Conservation (phyloP, 2,113 vertebrate genomes). For the Raja brachyura region DNA sequence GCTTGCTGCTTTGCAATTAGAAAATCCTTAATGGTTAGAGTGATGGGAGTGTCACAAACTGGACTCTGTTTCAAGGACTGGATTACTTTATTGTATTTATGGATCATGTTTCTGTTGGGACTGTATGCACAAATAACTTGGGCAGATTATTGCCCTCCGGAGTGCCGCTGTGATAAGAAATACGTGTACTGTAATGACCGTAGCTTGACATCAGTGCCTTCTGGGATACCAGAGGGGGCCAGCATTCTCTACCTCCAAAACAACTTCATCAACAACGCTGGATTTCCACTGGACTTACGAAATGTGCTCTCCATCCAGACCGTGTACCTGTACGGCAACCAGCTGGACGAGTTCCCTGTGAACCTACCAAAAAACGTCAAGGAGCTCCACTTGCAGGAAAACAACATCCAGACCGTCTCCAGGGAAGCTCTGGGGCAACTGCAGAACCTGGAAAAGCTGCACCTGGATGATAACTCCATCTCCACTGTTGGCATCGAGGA, state of each 20-base stretch:
- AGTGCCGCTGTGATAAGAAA: constrained; percentile 87
- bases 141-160: constrained; percentile 72
- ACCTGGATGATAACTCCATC: constrained; percentile 95
- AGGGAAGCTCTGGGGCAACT: constrained; percentile 84
- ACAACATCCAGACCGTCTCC: constrained; percentile 98
- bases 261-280: constrained; percentile 99
- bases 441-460: constrained; percentile 81
- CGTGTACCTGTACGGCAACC: constrained; percentile 91
- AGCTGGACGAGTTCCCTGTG: constrained; percentile 92
- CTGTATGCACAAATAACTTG: constrained; percentile 73
- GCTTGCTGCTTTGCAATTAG: constrained; percentile 51
- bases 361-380: constrained; percentile 89
- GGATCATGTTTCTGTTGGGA: constrained; percentile 78
- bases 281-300: constrained; percentile 89
- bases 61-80: constrained; percentile 75
- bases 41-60: constrained; percentile 77
- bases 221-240: constrained; percentile 89
- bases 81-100: constrained; percentile 74
- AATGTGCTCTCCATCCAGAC: constrained; percentile 83
- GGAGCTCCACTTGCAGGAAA: constrained; percentile 91
- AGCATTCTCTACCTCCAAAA: constrained; percentile 95
- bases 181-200: constrained; percentile 98
- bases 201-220: constrained; percentile 97
- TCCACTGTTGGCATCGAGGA: constrained; percentile 95
- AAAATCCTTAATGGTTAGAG: constrained; percentile 45